Evolutionary conservation across 1,140 invertebrate species (phyloP).

Genomic region (Goniozus legneri): DNA sequence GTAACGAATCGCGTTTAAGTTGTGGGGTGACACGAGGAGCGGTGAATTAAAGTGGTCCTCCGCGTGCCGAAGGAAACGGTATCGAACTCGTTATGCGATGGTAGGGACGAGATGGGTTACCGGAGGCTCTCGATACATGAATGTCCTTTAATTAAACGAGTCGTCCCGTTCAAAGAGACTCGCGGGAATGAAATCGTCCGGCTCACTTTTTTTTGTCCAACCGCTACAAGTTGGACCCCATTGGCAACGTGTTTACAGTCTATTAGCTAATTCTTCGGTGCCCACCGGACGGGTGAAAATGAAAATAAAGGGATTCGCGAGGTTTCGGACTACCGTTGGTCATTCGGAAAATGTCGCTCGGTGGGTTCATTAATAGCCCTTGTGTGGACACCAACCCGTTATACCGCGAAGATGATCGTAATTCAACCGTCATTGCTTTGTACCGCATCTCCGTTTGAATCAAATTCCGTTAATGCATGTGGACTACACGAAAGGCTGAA

Average conservation of each 20-base stretch:
- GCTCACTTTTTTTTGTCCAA: no score
- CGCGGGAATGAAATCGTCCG: no score
- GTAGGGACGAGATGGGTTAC: conserved; percentile 14
- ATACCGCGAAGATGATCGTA: conserved; percentile 18
- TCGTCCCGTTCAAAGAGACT: conserved; percentile 9
- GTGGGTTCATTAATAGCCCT: conserved; percentile 26
- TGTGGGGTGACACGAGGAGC: no score
- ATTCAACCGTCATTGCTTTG: no score
- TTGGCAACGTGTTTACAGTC: conserved; percentile 18
- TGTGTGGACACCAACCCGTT: conserved; percentile 24
- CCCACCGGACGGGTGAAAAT: not conserved
- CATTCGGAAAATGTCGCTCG: conserved; percentile 23
- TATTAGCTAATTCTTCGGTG: conserved; percentile 22
- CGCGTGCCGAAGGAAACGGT: conserved; percentile 12
- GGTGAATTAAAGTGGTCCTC: no score
- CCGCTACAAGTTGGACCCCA: not conserved
- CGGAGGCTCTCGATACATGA: conserved; percentile 21
- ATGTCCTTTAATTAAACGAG: conserved; percentile 29
- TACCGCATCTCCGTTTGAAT: no score
- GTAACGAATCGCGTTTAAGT: no score
- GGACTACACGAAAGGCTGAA: no score
- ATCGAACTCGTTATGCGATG: conserved; percentile 23
- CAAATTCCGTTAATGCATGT: no score
- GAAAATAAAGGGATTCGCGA: not conserved
- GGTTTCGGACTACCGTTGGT: conserved; percentile 25